Evolutionary conservation across 2,797 vertebrate species (phyloP), one percentile per base, ranked within the genome.

Genomic region (Telmatherina bonti): DNA sequence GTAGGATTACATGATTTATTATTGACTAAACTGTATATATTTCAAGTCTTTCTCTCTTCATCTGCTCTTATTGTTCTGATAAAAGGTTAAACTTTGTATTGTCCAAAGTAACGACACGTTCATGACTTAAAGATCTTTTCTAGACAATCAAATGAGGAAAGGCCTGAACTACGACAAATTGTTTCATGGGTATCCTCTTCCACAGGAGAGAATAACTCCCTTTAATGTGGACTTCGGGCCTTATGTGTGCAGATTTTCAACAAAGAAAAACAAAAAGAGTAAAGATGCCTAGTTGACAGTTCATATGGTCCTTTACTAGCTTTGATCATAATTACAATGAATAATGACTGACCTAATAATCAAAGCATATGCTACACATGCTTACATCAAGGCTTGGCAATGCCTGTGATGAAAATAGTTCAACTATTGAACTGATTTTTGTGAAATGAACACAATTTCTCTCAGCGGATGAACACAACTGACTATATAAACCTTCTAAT

Each of bases 91-190:
- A 69, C 36, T 27, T 10, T 18, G 10, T 18, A 2, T 2, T 26
- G 2, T 27, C 16, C 20, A 29, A 22, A 22, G 52, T 12, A 26
- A 22, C 4, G 49, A 3, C 26, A 45, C 5, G 38, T 29, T 35
- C 43, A 27, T 38, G 18, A 18, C 24, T 52, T 68, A 33, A 38
- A 20, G 7, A 38, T 47, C 9, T n/a, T 31, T 12, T 16, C 4
- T n/a, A 65, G 62, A 67, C 27, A 35, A 31, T 22, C 35, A 53
- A 41, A 55, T 8, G 12, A 65, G 43, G 22, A 51, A 51, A 11
- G 26, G 24, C 16, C 18, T 4, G 22, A 22, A 58, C 24, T 27
- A 20, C 16, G 36, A 59, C 7, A n/a, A 58, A 16, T 7, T 26
- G 18, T 31, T 49, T 27, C 6, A 47, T 16, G 22, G 2, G 4